Evolutionary conservation across 2,888 invertebrate genomes (phyloP).

Genomic region (Agonum fuliginosum): DNA sequence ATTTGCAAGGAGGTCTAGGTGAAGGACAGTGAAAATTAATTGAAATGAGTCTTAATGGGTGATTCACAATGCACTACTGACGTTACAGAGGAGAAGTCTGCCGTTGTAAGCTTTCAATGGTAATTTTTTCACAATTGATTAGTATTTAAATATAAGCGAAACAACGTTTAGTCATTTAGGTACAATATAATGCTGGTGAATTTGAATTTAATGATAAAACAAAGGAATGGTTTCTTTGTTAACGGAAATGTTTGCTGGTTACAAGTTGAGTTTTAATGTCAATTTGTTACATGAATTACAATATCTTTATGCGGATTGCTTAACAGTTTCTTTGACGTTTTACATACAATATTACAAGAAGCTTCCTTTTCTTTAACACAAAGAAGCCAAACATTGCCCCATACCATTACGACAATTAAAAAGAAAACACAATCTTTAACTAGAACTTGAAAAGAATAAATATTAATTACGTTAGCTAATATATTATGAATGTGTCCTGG

Average conservation of each 20-base stretch:
- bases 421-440: background rate
- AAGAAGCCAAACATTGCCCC: no score
- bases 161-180: slow-evolving; percentile 17
- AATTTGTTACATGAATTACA: no score
- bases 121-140: slow-evolving; percentile 13
- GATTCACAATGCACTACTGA: slow-evolving; percentile 41
- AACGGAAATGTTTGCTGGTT: background rate
- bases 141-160: slow-evolving; percentile 1
- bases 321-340: no score
- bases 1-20: slow-evolving; percentile 45
- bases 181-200: background rate
- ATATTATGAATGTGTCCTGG: no score
- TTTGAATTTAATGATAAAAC: slow-evolving; percentile 12
- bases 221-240: background rate
- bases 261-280: no score
- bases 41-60: slow-evolving; percentile 36
- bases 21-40: slow-evolving; percentile 47
- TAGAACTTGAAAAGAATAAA: no score
- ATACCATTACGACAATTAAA: background rate
- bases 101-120: background rate
- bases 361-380: no score
- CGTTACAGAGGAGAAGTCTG: no score
- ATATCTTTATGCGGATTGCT: no score
- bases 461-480: no score
- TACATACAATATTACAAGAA: no score